Percentiles rank a stretch among this genome's conserved stretches.
Conservation (phyloP, 1,140 invertebrate species). For the Cyclina sinensis region DNA sequence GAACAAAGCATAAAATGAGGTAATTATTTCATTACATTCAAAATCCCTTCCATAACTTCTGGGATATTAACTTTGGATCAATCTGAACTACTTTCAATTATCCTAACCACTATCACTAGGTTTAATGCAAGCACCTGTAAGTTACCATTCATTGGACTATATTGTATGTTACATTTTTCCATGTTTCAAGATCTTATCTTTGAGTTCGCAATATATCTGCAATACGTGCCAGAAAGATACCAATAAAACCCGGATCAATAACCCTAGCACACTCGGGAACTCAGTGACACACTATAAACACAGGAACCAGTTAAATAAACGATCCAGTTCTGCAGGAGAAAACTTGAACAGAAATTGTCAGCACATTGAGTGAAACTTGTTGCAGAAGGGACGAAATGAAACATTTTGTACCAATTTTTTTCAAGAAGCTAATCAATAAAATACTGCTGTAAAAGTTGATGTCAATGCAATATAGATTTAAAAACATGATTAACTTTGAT, state of each 20-base stretch:
- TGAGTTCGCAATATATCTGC: not conserved
- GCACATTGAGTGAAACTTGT: not conserved
- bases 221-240: conserved; percentile 8
- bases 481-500: too few species aligned
- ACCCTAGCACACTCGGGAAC: not conserved
- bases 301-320: not conserved
- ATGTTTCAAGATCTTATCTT: not conserved
- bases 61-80: not conserved
- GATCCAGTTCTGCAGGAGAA: conserved; percentile 9
- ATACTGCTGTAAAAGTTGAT: too few species aligned
- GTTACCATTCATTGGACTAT: not conserved
- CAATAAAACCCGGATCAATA: not conserved
- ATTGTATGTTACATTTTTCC: not conserved
- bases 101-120: not conserved
- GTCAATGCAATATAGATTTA: too few species aligned
- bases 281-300: not conserved
- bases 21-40: conserved; percentile 36
- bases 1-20: not conserved
- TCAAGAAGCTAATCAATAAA: too few species aligned
- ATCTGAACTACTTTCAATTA: not conserved
- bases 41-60: conserved; percentile 9
- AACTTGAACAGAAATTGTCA: not conserved
- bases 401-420: too few species aligned
- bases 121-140: not conserved
- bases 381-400: too few species aligned